Percentiles rank a stretch among this genome's conserved stretches.
Evolutionary conservation across 2,888 invertebrate genomes (phyloP).

Genomic region (Agrochola lota): DNA sequence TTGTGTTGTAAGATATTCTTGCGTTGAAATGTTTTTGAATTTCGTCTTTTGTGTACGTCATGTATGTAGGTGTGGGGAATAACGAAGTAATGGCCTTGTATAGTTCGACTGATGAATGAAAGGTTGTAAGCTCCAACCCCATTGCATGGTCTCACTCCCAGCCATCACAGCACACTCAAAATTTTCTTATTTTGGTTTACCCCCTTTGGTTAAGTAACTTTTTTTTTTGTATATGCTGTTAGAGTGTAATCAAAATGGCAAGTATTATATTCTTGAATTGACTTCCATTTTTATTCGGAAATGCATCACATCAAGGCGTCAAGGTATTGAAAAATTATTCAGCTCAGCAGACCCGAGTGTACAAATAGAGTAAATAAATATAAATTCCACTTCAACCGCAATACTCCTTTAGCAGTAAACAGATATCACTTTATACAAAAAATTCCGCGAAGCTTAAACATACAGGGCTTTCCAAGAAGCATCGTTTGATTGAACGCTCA

Average conservation of each 20-base stretch:
- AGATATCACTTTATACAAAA: background rate
- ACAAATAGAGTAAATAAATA: background rate
- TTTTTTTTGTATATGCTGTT: background rate
- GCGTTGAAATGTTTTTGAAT: slow-evolving; percentile 21
- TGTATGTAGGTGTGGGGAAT: background rate
- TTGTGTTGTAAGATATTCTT: slow-evolving; percentile 26
- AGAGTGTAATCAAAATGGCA: background rate
- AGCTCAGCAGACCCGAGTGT: background rate
- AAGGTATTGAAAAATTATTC: background rate
- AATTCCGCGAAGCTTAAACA: background rate
- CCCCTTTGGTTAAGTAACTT: no score
- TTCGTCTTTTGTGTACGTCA: slow-evolving; percentile 17
- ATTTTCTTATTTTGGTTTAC: background rate
- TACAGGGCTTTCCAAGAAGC: slow-evolving; percentile 27
- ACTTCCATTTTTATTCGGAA: background rate
- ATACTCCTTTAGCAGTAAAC: background rate
- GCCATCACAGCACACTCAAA: no score
- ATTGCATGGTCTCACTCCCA: background rate
- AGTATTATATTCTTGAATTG: background rate
- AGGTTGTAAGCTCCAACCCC: background rate
- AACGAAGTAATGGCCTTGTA: background rate
- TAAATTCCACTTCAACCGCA: background rate
- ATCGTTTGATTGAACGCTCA: slow-evolving; percentile 58
- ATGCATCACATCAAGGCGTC: no score
- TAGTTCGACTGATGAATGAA: background rate